Evolutionary conservation across 2,888 invertebrate species (phyloP).

Genomic region (Bhutanitis thaidina): DNA sequence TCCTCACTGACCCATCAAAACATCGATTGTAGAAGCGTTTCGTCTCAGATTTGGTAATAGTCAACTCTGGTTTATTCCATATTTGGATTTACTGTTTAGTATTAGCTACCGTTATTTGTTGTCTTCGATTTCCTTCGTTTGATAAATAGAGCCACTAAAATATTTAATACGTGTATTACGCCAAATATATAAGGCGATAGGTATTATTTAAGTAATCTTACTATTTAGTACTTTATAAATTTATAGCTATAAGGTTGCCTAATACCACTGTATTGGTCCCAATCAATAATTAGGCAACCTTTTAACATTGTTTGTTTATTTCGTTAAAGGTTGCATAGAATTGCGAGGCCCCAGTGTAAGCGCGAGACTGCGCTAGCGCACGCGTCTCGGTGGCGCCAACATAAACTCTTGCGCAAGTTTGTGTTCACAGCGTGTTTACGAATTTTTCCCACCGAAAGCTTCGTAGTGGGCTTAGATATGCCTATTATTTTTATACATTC

Average conservation of each 20-base stretch:
- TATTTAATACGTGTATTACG: no score
- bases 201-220: no score
- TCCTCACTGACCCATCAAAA: constrained; percentile 29
- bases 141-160: no score
- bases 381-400: constrained; percentile 76
- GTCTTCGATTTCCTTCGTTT: neutral
- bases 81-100: constrained; percentile 10
- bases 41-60: constrained; percentile 12
- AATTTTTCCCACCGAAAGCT: constrained; percentile 50
- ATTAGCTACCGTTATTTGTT: constrained; percentile 5
- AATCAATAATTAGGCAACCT: constrained; percentile 17
- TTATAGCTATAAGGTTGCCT: no score
- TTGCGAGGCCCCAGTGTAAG: constrained; percentile 76
- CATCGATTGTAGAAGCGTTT: constrained; percentile 19
- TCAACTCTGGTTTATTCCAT: constrained; percentile 14
- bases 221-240: no score
- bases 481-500: constrained; percentile 42
- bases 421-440: constrained; percentile 52
- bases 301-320: constrained; percentile 60
- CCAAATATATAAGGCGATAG: no score
- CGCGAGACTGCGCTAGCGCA: constrained; percentile 74
- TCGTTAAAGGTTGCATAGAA: constrained; percentile 75
- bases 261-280: no score
- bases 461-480: constrained; percentile 51
- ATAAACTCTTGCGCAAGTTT: constrained; percentile 62